These are phyloP conservation scores for Drosophila kohkoa DNA, from an alignment of 1,140 invertebrate species.

Conservation along the genomic window DNA sequence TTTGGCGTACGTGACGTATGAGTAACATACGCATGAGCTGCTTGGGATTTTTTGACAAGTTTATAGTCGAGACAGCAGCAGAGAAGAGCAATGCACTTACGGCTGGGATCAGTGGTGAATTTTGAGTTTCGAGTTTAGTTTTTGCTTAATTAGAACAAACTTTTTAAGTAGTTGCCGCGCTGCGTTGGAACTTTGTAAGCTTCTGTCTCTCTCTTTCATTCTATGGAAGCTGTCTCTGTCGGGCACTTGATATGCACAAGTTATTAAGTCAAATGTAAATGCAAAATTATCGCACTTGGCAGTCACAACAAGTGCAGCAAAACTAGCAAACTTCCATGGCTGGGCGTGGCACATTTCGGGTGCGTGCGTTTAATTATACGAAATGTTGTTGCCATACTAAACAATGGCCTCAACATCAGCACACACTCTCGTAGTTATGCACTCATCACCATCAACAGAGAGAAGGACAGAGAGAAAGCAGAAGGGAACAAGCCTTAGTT, in stretches of 20 bases:
- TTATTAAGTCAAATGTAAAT: constrained; percentile 83
- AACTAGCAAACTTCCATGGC: constrained; percentile 36
- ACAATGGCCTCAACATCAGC: constrained; percentile 44
- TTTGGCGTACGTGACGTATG: constrained; percentile 67
- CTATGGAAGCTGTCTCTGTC: background rate
- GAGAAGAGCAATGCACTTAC: constrained; percentile 16
- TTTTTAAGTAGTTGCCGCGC: constrained; percentile 80
- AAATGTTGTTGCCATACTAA: constrained; percentile 70
- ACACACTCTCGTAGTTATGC: background rate
- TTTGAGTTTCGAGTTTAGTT: constrained; percentile 61
- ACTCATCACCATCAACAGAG: background rate
- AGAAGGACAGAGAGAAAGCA: too few relatives aligned
- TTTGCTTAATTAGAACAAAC: constrained; percentile 78
- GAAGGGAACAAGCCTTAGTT: background rate
- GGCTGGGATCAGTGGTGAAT: constrained; percentile 22
- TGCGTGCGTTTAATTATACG: constrained; percentile 78
- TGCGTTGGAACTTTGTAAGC: constrained; percentile 70
- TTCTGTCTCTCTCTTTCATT: background rate
- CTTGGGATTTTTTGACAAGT: constrained; percentile 43
- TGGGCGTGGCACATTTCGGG: constrained; percentile 49
- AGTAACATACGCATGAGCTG: constrained; percentile 51
- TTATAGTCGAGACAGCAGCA: constrained; percentile 28
- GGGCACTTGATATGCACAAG: constrained; percentile 61
- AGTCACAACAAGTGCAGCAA: constrained; percentile 42
- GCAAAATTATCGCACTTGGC: constrained; percentile 79